Evolutionary conservation across 2,888 invertebrate genomes (phyloP), one percentile per base, ranked within the genome.

Genomic region (Lithophane leautieri): DNA sequence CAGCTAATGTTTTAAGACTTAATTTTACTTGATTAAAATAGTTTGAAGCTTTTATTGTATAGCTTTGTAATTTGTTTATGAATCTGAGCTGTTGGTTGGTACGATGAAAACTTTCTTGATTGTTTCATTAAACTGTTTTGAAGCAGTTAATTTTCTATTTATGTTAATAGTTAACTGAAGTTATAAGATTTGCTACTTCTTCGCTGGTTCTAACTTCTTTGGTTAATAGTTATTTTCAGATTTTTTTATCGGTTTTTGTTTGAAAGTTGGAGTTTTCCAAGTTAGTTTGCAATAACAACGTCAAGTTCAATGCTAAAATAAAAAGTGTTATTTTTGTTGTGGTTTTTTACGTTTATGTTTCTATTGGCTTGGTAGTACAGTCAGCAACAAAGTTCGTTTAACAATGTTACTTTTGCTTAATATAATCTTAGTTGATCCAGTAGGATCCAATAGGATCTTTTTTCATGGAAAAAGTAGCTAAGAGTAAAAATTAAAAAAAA

Each of bases 1-100:
- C 50, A 34, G 66, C 62, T 79, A 73, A 84, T 79, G 65, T 75
- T 63, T 79, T 76, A 42, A 84, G 73, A 78, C 72, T 50, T 79
- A 76, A 60, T 81, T 86, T 73, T 79, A 61, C 52, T 71, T 68
- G 40, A 82, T 34, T 34, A 76, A 86, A 76, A 78, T 78, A 78
- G 73, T 87, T 82, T 19, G 40, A 25, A 75, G 79, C 58, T 84
- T 84, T 40, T 71, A 66, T 63, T 68, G 68, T 71, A 50, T 14
- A 83, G 79, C 34, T 72, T 66, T 54, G 61, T 67, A 70, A 72
- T 81, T 78, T 79, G 83, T 79, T 72, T 73, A 73, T 79, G 60
- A 83, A 69, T 62, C 40, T 42, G 4, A 52, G 70, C 50, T 63
- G 61, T 44, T 70, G 16, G 28, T 67, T 70, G 22, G 28, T 67